These are phyloP conservation scores for Boloria euphrosyne DNA, from an alignment of 2,888 invertebrate genomes.

Conservation along the genomic window DNA sequence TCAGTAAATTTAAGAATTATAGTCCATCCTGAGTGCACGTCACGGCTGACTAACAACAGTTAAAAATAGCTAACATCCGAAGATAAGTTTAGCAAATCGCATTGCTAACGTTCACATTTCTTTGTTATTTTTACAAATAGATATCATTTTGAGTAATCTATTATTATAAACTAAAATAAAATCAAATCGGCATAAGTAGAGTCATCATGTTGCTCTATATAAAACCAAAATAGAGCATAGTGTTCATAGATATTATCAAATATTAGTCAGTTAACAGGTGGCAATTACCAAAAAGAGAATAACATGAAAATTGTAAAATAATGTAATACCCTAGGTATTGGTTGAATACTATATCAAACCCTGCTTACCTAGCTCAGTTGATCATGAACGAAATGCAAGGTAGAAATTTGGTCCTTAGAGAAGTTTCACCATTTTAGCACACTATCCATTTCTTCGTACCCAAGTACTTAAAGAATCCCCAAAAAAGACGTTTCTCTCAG, in stretches of 20 bases:
- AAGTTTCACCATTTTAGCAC: conserved; percentile 11
- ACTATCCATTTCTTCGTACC: conserved; percentile 16
- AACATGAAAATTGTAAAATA: background rate
- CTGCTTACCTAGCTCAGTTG: conserved; percentile 42
- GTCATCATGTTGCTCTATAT: background rate
- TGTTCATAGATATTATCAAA: too few relatives aligned
- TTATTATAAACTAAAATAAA: too few relatives aligned
- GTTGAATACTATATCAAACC: background rate
- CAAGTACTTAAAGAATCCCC: background rate
- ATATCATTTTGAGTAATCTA: background rate
- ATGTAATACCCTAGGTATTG: background rate
- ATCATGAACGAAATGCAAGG: conserved; percentile 40
- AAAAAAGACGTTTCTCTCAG: conserved; percentile 20
- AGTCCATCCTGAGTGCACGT: conserved; percentile 19
- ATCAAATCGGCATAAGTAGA: too few relatives aligned
- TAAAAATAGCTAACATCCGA: conserved; percentile 32
- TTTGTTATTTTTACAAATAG: conserved; percentile 23
- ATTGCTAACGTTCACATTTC: conserved; percentile 11
- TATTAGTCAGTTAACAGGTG: too few relatives aligned
- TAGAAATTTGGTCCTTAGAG: conserved; percentile 13
- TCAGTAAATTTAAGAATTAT: background rate
- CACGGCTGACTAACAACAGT: conserved; percentile 30
- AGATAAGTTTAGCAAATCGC: conserved; percentile 28
- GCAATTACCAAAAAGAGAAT: background rate
- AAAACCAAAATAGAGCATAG: background rate